Conservation (phyloP, 1,140 invertebrate genomes). For the Drosophila neocordata region DNA sequence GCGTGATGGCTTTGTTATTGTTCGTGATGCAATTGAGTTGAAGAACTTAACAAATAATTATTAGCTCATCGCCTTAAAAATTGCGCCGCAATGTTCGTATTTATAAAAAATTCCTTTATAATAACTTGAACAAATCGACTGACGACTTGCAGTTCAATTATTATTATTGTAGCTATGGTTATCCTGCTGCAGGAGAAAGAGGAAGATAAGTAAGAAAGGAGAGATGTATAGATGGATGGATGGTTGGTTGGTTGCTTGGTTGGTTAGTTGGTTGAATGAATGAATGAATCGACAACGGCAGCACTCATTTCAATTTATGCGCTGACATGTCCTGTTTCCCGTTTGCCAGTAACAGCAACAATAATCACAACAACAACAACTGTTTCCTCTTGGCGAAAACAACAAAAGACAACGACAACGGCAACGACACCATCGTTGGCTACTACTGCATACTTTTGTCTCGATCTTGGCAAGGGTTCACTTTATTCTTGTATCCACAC, state of each 20-base stretch:
- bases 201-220: too few species aligned
- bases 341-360: constrained; percentile 42
- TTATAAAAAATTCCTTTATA: constrained; percentile 40
- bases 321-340: constrained; percentile 77
- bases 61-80: constrained; percentile 55
- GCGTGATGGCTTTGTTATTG: constrained; percentile 44
- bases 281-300: not conserved
- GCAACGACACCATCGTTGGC: constrained; percentile 27
- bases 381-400: constrained; percentile 64
- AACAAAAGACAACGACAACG: constrained; percentile 19
- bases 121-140: constrained; percentile 24
- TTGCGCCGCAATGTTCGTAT: constrained; percentile 41
- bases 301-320: constrained; percentile 72
- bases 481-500: not conserved
- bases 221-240: too few species aligned
- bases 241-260: too few species aligned
- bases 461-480: constrained; percentile 59
- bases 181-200: constrained; percentile 14
- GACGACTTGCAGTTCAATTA: constrained; percentile 42
- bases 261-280: too few species aligned
- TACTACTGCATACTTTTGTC: constrained; percentile 20
- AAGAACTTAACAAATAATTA: constrained; percentile 48
- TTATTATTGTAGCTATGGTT: constrained; percentile 36
- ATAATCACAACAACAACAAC: constrained; percentile 55
- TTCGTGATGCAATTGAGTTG: constrained; percentile 60